Base-by-base conservation (phyloP, 2,113 vertebrate genomes). In the Nerophis lumbriciformis region DNA sequence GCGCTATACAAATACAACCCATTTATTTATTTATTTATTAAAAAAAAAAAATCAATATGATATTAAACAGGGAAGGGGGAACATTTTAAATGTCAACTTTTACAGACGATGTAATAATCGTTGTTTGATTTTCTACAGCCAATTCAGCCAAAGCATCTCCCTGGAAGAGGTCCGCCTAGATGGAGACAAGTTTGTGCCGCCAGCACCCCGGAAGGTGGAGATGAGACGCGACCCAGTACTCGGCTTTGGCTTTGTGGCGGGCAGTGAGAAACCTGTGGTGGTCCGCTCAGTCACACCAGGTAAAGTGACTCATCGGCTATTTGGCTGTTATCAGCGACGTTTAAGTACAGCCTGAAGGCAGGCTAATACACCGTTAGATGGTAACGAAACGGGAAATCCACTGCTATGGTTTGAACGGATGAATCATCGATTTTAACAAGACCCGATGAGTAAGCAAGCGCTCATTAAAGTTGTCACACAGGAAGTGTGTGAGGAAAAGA, bases 281-380 rank as follows among this genome's bases (percentile, higher is more conserved):
- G 95, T 98, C 58, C 95, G 97, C 66, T 99, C 97, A 54, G 94
- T 99, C 66, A 99, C 97, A 71, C 97, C 97, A 94, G 97, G 97
- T 98, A 88, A 85, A 64, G 58, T 53, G 57, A 51, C 56, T 37
- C 53, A 63, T 54, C 62, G 8, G 6, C 6, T 9, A 42, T 52
- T 72, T 68, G 62, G 35, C 63, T 61, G 54, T 66, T 64, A 63
- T 72, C 37, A 72, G 62, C 61, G 19, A 58, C 10, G 36, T 19
- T 42, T 8, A 0, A 10, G 4, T 11, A 11, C 10, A 36, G 37
- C 55, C 65, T 5, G 1, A 58, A 69, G 37, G 50, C 63, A 49
- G 68, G 51, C 51, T 64, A 76, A 76, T 53, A 52, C 76, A 51
- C 48, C 37, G 59, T 28, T 28, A 39, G 79, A 73, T 77, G 13